phyloP scores from a whole-genome alignment of 2,797 vertebrate genomes.

The Sylvia borin region DNA sequence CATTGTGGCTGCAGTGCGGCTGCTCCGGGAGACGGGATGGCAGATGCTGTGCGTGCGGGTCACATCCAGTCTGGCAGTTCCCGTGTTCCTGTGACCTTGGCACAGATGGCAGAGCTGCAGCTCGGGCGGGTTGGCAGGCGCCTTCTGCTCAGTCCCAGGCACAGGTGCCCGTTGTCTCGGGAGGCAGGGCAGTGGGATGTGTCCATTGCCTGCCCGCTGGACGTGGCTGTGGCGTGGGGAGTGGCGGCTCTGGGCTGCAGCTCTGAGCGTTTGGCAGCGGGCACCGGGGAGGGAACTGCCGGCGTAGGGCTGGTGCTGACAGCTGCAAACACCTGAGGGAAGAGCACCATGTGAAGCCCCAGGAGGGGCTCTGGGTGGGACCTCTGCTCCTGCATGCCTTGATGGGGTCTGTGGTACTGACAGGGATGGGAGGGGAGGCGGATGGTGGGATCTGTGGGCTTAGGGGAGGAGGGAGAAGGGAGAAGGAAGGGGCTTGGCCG shows the following conservation, averaged over 20 bases:
- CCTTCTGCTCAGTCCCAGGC: not conserved
- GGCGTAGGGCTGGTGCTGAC: fast-evolving
- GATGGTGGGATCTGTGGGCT: not conserved
- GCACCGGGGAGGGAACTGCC: fast-evolving
- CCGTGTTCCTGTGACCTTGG: not conserved
- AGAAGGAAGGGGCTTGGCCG: not conserved
- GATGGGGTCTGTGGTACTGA: not conserved
- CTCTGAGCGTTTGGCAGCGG: fast-evolving
- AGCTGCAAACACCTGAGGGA: not conserved
- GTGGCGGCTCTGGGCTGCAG: not conserved
- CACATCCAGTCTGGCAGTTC: not conserved
- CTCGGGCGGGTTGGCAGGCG: not conserved
- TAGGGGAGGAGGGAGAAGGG: not conserved
- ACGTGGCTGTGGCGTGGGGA: fast-evolving
- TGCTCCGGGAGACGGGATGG: not conserved
- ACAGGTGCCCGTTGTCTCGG: not conserved
- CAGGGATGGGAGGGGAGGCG: too few relatives aligned
- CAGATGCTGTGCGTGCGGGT: not conserved
- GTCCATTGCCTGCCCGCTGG: fast-evolving
- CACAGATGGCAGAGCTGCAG: not conserved
- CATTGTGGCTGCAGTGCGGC: not conserved
- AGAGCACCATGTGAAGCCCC: not conserved
- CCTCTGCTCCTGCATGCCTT: fast-evolving
- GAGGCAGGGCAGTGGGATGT: not conserved
- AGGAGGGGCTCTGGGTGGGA: not conserved